Conservation (phyloP, 2,797 vertebrate genomes). For the Rhabdomys pumilio region DNA sequence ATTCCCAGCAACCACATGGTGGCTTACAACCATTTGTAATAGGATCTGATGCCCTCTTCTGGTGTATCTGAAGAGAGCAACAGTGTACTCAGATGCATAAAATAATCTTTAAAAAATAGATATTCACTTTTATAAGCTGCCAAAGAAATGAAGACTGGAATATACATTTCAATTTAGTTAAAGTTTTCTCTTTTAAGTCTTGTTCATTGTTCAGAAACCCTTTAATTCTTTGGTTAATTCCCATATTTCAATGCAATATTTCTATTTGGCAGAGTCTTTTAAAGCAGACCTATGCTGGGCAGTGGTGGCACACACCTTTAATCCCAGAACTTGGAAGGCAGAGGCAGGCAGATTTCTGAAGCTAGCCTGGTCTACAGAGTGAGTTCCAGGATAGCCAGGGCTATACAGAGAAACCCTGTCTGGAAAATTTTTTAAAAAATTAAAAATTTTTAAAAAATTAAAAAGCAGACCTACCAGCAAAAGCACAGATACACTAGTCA, state of each 20-base stretch:
- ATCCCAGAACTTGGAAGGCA: no score
- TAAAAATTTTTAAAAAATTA: no score
- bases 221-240: slow-evolving; percentile 55
- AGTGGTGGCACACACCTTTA: no score
- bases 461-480: slow-evolving; percentile 24
- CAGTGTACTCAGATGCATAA: no score
- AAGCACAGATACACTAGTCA: background rate
- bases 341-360: no score
- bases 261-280: slow-evolving; percentile 50
- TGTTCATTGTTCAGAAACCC: slow-evolving; percentile 54
- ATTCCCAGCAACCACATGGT: no score
- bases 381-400: no score
- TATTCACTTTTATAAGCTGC: slow-evolving; percentile 55
- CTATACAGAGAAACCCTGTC: no score
- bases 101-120: background rate
- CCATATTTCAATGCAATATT: slow-evolving; percentile 19
- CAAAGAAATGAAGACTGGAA: slow-evolving; percentile 68
- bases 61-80: no score
- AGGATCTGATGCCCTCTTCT: no score
- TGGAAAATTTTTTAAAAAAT: rapidly evolving
- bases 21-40: no score
- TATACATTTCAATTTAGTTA: slow-evolving; percentile 45
- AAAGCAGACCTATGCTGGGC: slow-evolving; percentile 7
- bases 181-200: slow-evolving; percentile 22
- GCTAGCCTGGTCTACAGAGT: no score